Percentiles rank a stretch among this genome's conserved stretches.
Conservation (phyloP, 2,797 vertebrate species). For the Gadopsis marmoratus region DNA sequence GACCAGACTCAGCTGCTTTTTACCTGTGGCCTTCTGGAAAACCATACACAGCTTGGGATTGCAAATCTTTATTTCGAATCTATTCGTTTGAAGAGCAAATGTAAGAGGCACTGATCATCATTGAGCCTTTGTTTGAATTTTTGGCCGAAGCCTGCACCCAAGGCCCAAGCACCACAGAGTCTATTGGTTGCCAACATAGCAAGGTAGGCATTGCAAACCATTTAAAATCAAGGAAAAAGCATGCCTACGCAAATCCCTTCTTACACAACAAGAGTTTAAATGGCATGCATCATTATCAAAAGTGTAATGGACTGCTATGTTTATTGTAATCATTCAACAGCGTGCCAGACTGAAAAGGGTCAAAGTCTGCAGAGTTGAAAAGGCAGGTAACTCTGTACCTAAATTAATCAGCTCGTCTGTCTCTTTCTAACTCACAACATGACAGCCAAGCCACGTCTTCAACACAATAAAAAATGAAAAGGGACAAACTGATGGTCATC, state of each 20-base stretch:
- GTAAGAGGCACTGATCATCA: background rate
- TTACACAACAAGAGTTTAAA: background rate
- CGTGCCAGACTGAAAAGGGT: constrained; percentile 71
- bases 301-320: constrained; percentile 18
- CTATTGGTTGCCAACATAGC: constrained; percentile 9
- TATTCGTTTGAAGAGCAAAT: constrained; percentile 3
- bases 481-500: constrained; percentile 50
- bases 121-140: background rate
- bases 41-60: background rate
- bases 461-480: constrained; percentile 19
- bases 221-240: constrained; percentile 5
- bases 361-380: constrained; percentile 72
- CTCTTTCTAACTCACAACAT: constrained; percentile 34
- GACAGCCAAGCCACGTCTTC: constrained; percentile 46
- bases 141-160: background rate
- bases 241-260: background rate
- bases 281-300: constrained; percentile 13
- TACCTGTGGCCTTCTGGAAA: constrained; percentile 16
- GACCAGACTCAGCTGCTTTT: constrained; percentile 6
- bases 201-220: background rate
- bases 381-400: constrained; percentile 57
- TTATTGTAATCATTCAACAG: constrained; percentile 57
- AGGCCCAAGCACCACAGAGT: background rate
- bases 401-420: constrained; percentile 69
- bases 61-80: background rate